Conservation (phyloP, 2,888 invertebrate species). For the Tenthredo distinguenda region DNA sequence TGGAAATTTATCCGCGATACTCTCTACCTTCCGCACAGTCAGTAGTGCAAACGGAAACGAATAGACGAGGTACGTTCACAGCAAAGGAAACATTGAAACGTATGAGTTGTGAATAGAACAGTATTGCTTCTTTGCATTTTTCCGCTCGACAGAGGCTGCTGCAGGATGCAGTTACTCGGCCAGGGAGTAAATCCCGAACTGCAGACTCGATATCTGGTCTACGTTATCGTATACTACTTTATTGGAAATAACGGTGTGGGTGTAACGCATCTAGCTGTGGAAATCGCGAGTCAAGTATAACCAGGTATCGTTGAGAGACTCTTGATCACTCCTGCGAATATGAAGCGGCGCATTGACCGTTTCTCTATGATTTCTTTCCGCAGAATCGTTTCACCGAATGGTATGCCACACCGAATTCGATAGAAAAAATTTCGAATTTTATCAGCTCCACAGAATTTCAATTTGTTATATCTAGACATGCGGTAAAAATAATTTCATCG, state of each 20-base stretch:
- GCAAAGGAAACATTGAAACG: conserved; percentile 29
- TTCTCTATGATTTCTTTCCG: not conserved
- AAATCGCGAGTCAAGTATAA: not conserved
- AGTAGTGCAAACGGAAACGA: conserved; percentile 21
- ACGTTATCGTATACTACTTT: not conserved
- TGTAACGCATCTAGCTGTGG: not conserved
- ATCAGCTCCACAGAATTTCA: not conserved
- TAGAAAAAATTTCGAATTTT: not conserved
- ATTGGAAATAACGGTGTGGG: not conserved
- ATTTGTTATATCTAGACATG: not conserved
- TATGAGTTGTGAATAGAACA: conserved; percentile 36
- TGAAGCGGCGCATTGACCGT: not conserved
- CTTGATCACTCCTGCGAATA: not conserved
- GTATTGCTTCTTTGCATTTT: conserved; percentile 43
- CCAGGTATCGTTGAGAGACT: not conserved
- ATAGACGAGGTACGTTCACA: conserved; percentile 10
- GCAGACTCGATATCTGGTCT: conserved; percentile 16
- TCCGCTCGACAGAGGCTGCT: not conserved
- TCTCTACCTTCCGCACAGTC: not conserved
- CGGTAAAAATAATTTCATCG: not conserved
- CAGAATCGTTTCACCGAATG: not conserved
- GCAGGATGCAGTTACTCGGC: conserved; percentile 7
- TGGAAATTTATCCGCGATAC: conserved; percentile 35
- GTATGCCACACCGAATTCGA: not conserved
- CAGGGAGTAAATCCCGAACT: conserved; percentile 13